Evolutionary conservation across 2,113 vertebrate species (phyloP).

Genomic region (Sigmodon hispidus): DNA sequence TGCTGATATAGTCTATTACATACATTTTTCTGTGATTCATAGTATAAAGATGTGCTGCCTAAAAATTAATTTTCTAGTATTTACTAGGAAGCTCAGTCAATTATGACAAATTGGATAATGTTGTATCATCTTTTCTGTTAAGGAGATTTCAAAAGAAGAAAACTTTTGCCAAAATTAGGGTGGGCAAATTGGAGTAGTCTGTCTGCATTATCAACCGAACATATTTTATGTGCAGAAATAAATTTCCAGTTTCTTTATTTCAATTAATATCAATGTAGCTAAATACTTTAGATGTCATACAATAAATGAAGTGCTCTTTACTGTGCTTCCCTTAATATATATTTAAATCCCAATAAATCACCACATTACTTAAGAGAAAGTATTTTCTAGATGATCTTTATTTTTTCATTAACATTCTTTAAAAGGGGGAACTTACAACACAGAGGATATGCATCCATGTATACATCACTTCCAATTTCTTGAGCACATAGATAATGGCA

Average conservation of each 20-base stretch:
- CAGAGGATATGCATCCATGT: background rate
- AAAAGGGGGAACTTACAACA: background rate
- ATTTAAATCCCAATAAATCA: background rate
- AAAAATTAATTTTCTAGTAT: background rate
- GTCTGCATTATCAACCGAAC: background rate
- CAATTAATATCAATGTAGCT: background rate
- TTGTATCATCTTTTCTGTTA: background rate
- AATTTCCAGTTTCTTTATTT: background rate
- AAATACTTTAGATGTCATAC: background rate
- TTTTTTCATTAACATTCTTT: background rate
- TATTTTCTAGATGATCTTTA: background rate
- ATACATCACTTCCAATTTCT: no score
- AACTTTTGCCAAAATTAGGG: no score
- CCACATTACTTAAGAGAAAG: background rate
- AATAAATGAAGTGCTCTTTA: background rate
- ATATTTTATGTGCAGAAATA: background rate
- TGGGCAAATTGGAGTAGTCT: background rate
- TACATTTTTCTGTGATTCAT: background rate
- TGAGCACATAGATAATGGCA: background rate
- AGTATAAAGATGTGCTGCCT: background rate
- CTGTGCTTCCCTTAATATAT: background rate
- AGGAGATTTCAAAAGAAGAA: background rate
- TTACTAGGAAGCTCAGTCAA: background rate
- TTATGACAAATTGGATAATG: background rate
- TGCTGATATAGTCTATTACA: background rate